Percentiles rank a stretch among this genome's conserved stretches.
phyloP scores from a whole-genome alignment of 2,113 vertebrate genomes.

The Anseranas semipalmata region DNA sequence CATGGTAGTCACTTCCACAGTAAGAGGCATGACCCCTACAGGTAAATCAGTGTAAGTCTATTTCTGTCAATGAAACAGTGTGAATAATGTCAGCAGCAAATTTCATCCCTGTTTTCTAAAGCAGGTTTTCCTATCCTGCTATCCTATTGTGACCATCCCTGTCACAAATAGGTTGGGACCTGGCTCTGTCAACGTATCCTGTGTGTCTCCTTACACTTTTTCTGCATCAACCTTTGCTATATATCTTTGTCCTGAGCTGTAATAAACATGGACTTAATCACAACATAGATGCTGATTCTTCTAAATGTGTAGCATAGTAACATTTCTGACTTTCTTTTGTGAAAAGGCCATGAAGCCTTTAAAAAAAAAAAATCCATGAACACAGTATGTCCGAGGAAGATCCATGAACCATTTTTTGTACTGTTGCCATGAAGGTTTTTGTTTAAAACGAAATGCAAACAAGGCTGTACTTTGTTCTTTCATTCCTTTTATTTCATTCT shows the following conservation, averaged over 20 bases:
- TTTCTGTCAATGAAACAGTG: background rate
- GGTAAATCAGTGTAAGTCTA: background rate
- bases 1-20: background rate
- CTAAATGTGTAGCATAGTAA: background rate
- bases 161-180: background rate
- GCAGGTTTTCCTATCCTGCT: background rate
- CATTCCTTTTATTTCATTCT: background rate
- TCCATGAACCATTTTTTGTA: fast-evolving
- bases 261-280: background rate
- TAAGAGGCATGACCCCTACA: background rate
- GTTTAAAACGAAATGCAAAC: background rate
- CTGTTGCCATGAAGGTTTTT: background rate
- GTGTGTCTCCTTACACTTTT: background rate
- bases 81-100: background rate
- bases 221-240: background rate
- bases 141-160: too few species aligned
- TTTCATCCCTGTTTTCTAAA: background rate
- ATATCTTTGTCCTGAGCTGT: background rate
- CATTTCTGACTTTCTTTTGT: background rate
- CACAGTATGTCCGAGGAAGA: background rate
- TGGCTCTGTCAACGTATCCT: background rate
- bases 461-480: background rate
- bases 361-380: background rate
- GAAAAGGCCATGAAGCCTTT: background rate
- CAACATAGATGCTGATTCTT: background rate